Conservation (phyloP, 2,888 invertebrate species). For the Tolmerus cingulatus region DNA sequence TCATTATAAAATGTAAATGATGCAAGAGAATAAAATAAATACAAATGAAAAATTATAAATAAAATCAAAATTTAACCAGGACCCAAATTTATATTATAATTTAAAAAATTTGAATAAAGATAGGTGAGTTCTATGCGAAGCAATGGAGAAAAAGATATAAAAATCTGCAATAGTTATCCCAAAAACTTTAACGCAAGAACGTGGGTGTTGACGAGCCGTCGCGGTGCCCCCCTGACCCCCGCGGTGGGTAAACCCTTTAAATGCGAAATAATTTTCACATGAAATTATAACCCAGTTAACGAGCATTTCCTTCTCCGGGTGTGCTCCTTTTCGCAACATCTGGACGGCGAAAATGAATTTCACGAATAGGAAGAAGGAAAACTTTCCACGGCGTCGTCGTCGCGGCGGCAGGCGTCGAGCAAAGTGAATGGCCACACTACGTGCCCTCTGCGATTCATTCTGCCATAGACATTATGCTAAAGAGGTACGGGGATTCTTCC, state of each 20-base stretch:
- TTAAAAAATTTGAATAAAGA: background rate
- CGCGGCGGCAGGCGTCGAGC: background rate
- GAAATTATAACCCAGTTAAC: constrained; percentile 16
- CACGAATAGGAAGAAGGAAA: background rate
- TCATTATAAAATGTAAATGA: too few relatives aligned
- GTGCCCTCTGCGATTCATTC: background rate
- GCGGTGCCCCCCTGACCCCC: background rate
- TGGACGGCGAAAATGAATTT: constrained; percentile 5
- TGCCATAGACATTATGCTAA: background rate
- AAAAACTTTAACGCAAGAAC: background rate
- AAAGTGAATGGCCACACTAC: background rate
- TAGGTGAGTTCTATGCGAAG: background rate
- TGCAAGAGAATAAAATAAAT: too few relatives aligned
- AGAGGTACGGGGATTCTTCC: background rate
- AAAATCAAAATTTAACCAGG: too few relatives aligned
- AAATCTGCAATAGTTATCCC: background rate
- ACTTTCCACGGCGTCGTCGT: background rate
- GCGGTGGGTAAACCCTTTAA: background rate
- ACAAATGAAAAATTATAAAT: too few relatives aligned
- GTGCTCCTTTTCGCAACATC: background rate
- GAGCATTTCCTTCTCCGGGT: background rate
- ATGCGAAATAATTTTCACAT: constrained; percentile 8
- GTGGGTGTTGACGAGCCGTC: background rate
- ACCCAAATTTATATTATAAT: background rate
- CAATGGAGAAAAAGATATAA: background rate